phyloP scores from a whole-genome alignment of 2,113 vertebrate genomes.

The Typhlomys cinereus region DNA sequence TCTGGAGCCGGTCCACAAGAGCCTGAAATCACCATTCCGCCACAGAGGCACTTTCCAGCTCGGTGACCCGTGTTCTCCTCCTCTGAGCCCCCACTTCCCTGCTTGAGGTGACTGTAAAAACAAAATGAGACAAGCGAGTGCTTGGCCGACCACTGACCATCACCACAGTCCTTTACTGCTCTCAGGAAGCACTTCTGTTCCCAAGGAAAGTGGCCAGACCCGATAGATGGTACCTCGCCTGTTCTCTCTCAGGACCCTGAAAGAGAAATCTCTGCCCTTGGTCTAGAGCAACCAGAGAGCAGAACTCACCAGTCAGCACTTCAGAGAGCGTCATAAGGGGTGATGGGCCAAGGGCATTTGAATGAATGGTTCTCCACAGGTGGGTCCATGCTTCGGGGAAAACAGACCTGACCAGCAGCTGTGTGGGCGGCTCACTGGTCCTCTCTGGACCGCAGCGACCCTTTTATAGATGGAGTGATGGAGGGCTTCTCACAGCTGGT shows the following conservation, averaged over 20 bases:
- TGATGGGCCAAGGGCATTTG: neutral
- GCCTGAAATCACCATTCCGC: neutral
- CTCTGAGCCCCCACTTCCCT: neutral
- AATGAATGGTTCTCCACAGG: neutral
- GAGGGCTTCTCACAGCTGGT: neutral
- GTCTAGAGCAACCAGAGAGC: neutral
- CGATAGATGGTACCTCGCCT: neutral
- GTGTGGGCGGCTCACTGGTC: neutral
- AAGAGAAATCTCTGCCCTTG: neutral
- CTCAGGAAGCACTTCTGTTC: neutral
- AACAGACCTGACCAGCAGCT: neutral
- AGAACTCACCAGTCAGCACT: neutral
- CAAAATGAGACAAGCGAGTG: neutral
- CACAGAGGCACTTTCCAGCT: neutral
- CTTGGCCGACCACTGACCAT: neutral
- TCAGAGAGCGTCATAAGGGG: neutral
- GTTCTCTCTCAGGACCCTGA: neutral
- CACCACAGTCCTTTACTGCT: neutral
- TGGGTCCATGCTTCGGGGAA: neutral
- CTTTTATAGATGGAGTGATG: neutral
- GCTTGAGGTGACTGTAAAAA: neutral
- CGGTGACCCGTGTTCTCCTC: neutral
- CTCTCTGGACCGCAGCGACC: neutral
- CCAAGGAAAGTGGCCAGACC: neutral
- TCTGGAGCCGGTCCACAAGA: neutral